Conservation (phyloP, 2,888 invertebrate species). For the Agrotis ipsilon region DNA sequence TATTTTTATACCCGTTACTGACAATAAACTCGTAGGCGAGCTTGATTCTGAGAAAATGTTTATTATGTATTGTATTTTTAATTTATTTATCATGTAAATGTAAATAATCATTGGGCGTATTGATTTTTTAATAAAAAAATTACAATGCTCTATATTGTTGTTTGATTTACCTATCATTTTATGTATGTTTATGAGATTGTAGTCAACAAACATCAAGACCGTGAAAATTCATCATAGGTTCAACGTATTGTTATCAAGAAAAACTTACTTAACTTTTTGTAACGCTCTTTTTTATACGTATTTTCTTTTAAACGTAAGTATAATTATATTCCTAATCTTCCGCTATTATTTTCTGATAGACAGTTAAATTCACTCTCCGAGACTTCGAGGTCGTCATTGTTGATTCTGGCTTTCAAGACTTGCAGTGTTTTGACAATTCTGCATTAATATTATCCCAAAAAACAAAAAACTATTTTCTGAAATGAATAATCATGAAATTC, state of each 20-base stretch:
- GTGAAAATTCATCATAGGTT: conserved; percentile 28
- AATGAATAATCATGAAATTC: neutral
- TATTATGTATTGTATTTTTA: conserved; percentile 67
- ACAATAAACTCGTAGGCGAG: conserved; percentile 64
- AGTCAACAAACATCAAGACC: conserved; percentile 16
- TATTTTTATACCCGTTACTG: conserved; percentile 62
- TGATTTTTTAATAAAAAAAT: conserved; percentile 44
- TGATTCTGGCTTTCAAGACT: no score
- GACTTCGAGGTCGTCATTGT: no score
- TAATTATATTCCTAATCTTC: no score
- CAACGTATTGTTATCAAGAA: conserved; percentile 21
- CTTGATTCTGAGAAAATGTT: conserved; percentile 60
- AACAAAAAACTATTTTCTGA: neutral
- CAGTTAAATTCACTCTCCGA: no score
- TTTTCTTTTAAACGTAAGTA: neutral
- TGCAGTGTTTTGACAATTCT: no score
- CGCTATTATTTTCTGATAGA: no score
- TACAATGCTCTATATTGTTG: conserved; percentile 49
- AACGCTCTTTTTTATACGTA: neutral
- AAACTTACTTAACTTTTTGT: conserved; percentile 15
- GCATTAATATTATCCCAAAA: no score
- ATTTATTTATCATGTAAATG: conserved; percentile 67
- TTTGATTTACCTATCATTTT: conserved; percentile 54
- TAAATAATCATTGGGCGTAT: conserved; percentile 53
- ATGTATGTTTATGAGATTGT: conserved; percentile 25